Base-by-base conservation (phyloP, 1,140 invertebrate species). In the Hydropsyche tenuis region DNA sequence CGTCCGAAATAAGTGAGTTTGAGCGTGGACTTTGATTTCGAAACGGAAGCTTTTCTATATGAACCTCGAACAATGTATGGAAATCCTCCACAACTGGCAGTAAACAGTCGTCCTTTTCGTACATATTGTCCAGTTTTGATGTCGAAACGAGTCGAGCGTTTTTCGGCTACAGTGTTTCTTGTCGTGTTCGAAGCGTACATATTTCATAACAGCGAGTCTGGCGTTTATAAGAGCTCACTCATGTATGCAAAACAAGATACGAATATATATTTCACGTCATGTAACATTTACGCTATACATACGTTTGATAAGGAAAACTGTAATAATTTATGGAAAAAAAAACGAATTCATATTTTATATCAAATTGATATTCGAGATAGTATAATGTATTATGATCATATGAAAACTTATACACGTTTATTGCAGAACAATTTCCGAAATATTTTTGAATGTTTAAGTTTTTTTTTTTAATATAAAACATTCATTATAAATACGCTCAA, bases 1-100 rank as follows among this genome's bases (percentile, higher is more conserved):
- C 69, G 72, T 27, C 75, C 65, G 75, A 76, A 76, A 73, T 76
- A 76, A 76, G 60, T 73, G 66, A 76, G 72, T 76, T 73, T 76
- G 30, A 70, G 71, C 53, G 53, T 65, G 65, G 60, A 63, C 71
- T 75, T 73, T 73, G 70, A 73, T 75, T 75, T 66, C 42, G 37
- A 62, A 62, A 42, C 42, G 18, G n/a, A 3, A 22, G 30, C 6
- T 56, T 68, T 64, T 48, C 60, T 37, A 25, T 3, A 53, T 51
- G 46, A 73, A 37, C 51, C 22, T 14, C 45, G n/a, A 20, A 25
- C 46, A 16, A 22, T 37, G 16, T 73, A 73, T 45, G 23, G 14
- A 56, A 53, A n/a, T 0, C 42, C 16, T 64, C 16, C 62, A 37
- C 30, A 12, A 2, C 9, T 7, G 5, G 11, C 25, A 20, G 23